Conservation (phyloP, 2,797 vertebrate species). For the Lithobates pipiens region DNA sequence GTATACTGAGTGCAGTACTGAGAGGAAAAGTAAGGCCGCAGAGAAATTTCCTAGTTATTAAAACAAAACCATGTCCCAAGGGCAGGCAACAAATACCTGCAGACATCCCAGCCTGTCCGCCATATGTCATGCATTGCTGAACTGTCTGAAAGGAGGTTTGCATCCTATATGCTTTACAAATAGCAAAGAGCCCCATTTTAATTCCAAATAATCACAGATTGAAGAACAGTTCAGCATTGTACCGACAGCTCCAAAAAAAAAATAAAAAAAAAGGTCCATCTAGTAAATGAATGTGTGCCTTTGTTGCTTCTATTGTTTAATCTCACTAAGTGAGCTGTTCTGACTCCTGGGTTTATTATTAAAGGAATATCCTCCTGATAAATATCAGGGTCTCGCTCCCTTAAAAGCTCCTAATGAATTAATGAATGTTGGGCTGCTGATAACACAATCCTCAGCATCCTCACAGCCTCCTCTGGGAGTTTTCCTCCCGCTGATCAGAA, state of each 20-base stretch:
- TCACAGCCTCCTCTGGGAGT: background rate
- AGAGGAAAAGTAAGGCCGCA: no score
- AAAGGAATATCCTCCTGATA: background rate
- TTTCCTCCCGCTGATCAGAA: background rate
- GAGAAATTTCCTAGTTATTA: no score
- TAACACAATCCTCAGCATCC: slow-evolving; percentile 17
- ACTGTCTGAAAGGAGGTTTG: no score
- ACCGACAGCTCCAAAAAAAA: background rate
- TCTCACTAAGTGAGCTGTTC: background rate
- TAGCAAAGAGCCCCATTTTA: no score
- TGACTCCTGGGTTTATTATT: background rate
- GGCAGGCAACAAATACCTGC: no score
- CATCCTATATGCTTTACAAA: no score
- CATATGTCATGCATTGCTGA: no score
- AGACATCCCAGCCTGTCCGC: no score
- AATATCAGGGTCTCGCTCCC: slow-evolving; percentile 4
- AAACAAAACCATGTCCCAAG: no score
- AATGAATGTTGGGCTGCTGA: slow-evolving; percentile 29
- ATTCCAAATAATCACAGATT: background rate
- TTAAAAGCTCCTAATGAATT: slow-evolving; percentile 37
- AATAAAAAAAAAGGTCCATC: background rate
- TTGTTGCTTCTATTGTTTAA: background rate
- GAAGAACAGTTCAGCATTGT: background rate
- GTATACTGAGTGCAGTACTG: no score
- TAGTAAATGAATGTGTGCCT: background rate